phyloP scores from a whole-genome alignment of 2,113 vertebrate genomes.

The Rhizomys pruinosus region DNA sequence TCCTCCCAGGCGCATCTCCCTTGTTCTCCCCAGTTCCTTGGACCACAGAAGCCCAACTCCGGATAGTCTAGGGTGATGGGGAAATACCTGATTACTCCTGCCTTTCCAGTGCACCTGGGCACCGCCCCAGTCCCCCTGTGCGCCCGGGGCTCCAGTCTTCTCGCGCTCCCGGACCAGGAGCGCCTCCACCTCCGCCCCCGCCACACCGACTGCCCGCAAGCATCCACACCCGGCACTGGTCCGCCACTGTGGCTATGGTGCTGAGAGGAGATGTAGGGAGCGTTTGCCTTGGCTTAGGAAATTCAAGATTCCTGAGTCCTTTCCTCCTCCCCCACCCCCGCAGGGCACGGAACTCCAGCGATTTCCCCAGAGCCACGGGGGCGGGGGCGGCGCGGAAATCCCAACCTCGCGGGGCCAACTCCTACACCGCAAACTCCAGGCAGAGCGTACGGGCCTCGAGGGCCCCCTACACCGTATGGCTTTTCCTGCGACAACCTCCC shows the following conservation, averaged over 20 bases:
- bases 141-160: not conserved
- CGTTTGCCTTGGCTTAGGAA: slow-evolving; percentile 31
- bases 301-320: slow-evolving; percentile 45
- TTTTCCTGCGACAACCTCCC: slow-evolving; percentile 12
- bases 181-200: slow-evolving; percentile 19
- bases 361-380: slow-evolving; percentile 36
- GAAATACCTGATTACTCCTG: not conserved
- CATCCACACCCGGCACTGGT: not conserved
- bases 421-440: slow-evolving; percentile 32
- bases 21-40: slow-evolving; percentile 24
- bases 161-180: not conserved
- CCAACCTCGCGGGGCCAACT: slow-evolving; percentile 51
- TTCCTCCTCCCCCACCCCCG: not conserved
- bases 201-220: not conserved
- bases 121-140: slow-evolving; percentile 12
- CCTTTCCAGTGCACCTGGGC: not conserved
- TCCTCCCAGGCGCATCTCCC: not conserved
- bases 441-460: not conserved
- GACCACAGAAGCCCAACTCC: not conserved
- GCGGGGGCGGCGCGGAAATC: slow-evolving; percentile 1
- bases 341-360: slow-evolving; percentile 60
- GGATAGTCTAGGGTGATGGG: not conserved
- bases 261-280: not conserved
- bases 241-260: not conserved
- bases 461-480: not conserved